Conservation (phyloP, 2,888 invertebrate genomes). For the Invenusta paracnida region DNA sequence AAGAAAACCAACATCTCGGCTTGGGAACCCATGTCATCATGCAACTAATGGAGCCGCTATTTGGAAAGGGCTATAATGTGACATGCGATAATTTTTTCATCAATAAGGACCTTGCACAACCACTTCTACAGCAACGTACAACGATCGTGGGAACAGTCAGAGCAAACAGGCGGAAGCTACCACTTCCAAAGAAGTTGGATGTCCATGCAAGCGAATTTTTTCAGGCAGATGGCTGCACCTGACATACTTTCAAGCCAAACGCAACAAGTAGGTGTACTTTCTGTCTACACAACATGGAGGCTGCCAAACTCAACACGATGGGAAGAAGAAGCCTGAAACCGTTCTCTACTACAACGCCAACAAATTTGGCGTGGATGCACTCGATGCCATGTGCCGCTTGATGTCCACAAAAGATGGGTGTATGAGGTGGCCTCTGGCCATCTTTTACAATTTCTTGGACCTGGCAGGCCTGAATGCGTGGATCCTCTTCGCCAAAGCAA, state of each 20-base stretch:
- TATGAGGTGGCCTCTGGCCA: slow-evolving; percentile 14
- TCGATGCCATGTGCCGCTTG: slow-evolving; percentile 6
- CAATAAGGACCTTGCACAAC: slow-evolving; percentile 24
- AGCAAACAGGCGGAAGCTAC: slow-evolving; percentile 16
- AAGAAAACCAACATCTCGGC: neutral
- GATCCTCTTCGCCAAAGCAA: neutral
- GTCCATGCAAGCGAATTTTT: neutral
- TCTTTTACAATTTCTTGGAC: slow-evolving; percentile 15
- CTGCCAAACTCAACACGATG: neutral
- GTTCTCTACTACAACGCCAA: slow-evolving; percentile 5
- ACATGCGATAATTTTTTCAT: slow-evolving; percentile 25
- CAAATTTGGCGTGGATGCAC: slow-evolving; percentile 29
- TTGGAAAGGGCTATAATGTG: slow-evolving; percentile 14
- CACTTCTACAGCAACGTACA: slow-evolving; percentile 9
- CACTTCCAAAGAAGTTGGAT: slow-evolving; percentile 2
- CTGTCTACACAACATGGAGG: neutral
- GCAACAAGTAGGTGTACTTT: slow-evolving; percentile 10
- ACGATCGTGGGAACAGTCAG: slow-evolving; percentile 15
- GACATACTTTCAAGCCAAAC: slow-evolving; percentile 14
- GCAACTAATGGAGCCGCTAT: slow-evolving; percentile 10
- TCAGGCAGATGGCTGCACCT: neutral
- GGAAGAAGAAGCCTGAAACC: slow-evolving; percentile 10
- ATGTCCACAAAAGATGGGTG: slow-evolving; percentile 15
- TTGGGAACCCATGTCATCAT: slow-evolving; percentile 21
- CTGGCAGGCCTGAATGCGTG: slow-evolving; percentile 16